A percentile compares a stretch with the other conserved stretches of the same genome.
phyloP scores from a whole-genome alignment of 1,140 invertebrate species.

The Holcopasites calliopsidis region DNA sequence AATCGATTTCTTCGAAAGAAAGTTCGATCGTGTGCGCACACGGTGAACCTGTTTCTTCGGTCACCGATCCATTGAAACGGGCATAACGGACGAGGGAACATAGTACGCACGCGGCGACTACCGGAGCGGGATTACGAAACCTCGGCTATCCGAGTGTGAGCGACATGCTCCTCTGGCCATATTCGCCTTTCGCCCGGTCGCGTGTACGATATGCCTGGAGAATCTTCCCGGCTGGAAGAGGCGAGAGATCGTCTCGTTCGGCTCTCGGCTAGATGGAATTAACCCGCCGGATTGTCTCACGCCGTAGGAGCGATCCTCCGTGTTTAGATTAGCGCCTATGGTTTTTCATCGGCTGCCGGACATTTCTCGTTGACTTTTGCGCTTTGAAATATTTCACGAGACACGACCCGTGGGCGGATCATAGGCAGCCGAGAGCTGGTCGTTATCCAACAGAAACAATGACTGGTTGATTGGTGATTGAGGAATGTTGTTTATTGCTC shows the following conservation, averaged over 20 bases:
- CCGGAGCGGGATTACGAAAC: constrained; percentile 49
- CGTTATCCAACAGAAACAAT: constrained; percentile 1
- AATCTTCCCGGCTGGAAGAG: constrained; percentile 17
- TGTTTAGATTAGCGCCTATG: too few relatives aligned
- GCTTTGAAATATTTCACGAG: not conserved
- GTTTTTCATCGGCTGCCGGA: too few relatives aligned
- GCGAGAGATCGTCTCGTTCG: not conserved
- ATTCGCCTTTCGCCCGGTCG: constrained; percentile 46
- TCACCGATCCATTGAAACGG: constrained; percentile 34
- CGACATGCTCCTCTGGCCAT: constrained; percentile 29
- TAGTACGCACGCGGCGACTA: constrained; percentile 17
- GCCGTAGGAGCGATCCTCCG: too few relatives aligned
- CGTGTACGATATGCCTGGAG: not conserved
- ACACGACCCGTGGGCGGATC: not conserved
- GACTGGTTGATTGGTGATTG: too few relatives aligned
- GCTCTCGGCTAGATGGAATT: too few relatives aligned
- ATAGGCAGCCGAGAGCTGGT: not conserved
- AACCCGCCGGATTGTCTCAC: too few relatives aligned
- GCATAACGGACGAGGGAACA: constrained; percentile 23
- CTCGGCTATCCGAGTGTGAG: constrained; percentile 29
- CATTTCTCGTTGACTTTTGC: too few relatives aligned
- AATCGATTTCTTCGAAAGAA: constrained; percentile 29
- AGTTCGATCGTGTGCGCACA: not conserved
- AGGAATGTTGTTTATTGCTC: not conserved
- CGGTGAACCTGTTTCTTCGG: constrained; percentile 38